Percentiles rank a stretch among this genome's conserved stretches.
phyloP scores from a whole-genome alignment of 2,888 invertebrate genomes.

The Xestia sexstrigata region DNA sequence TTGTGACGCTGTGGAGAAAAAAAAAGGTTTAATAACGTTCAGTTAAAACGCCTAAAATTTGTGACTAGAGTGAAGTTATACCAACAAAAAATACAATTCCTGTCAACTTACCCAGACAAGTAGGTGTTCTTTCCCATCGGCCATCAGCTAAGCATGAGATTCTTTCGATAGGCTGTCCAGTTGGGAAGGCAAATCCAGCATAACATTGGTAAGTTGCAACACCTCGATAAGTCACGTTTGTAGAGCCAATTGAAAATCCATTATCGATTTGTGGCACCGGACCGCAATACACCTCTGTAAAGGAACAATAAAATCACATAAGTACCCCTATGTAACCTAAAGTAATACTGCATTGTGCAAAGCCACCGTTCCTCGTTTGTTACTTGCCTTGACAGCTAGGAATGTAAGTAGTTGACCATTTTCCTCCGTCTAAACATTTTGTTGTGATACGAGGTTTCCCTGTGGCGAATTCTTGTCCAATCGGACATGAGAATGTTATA shows the following conservation, averaged over 20 bases:
- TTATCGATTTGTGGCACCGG: slow-evolving; percentile 99
- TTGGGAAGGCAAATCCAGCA: slow-evolving; percentile 98
- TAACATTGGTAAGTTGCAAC: slow-evolving; percentile 99
- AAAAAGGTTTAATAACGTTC: neutral
- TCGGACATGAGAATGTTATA: slow-evolving; percentile 97
- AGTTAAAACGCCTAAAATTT: neutral
- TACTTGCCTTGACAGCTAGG: slow-evolving; percentile 96
- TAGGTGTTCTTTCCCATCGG: slow-evolving; percentile 97
- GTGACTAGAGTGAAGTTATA: neutral
- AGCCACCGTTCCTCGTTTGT: slow-evolving; percentile 41
- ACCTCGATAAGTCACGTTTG: slow-evolving; percentile 98
- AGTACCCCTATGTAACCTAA: slow-evolving; percentile 36
- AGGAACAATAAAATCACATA: slow-evolving; percentile 58
- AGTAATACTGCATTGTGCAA: slow-evolving; percentile 43
- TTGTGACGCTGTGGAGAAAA: slow-evolving; percentile 93
- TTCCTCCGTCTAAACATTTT: slow-evolving; percentile 96
- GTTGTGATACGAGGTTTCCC: slow-evolving; percentile 96
- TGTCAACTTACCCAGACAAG: slow-evolving; percentile 93
- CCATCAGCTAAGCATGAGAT: slow-evolving; percentile 97
- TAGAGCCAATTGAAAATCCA: slow-evolving; percentile 98
- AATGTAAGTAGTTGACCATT: slow-evolving; percentile 97
- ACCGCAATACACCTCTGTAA: slow-evolving; percentile 97
- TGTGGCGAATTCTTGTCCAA: slow-evolving; percentile 98
- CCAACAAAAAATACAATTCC: neutral
- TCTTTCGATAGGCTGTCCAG: slow-evolving; percentile 96